A percentile compares a stretch with the other conserved stretches of the same genome.
Evolutionary conservation across 2,888 invertebrate genomes (phyloP).

Genomic region (Drosophila neonasuta): DNA sequence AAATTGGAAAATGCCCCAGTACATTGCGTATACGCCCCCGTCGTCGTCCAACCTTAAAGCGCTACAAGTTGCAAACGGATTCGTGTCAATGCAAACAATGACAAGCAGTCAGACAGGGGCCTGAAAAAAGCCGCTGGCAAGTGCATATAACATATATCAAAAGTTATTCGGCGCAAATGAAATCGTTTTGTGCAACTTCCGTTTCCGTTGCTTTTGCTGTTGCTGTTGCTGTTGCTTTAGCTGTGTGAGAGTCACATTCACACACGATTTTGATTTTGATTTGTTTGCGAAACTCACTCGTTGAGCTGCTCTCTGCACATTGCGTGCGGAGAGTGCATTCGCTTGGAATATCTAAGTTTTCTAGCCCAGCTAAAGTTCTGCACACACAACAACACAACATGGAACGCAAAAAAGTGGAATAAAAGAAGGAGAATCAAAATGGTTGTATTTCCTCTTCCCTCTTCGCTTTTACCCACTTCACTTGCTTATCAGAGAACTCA

Average conservation of each 20-base stretch:
- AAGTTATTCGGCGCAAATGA: constrained; percentile 75
- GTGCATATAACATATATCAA: constrained; percentile 64
- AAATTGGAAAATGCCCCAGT: constrained; percentile 48
- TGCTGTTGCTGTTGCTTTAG: constrained; percentile 65
- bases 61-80: constrained; percentile 64
- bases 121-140: constrained; percentile 48
- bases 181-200: constrained; percentile 77
- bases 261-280: constrained; percentile 76
- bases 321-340: constrained; percentile 68
- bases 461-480: neutral
- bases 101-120: constrained; percentile 10
- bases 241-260: constrained; percentile 67
- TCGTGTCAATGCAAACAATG: constrained; percentile 70
- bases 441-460: neutral
- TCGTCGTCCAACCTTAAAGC: constrained; percentile 39
- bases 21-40: constrained; percentile 13
- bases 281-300: constrained; percentile 72
- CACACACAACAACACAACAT: constrained; percentile 4
- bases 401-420: neutral
- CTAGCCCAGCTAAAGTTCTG: constrained; percentile 55
- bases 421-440: no score
- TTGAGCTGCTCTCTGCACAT: constrained; percentile 40
- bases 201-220: constrained; percentile 64
- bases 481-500: constrained; percentile 22
- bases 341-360: constrained; percentile 76